Evolutionary conservation across 2,888 invertebrate genomes (phyloP), one percentile per base, ranked within the genome.

Genomic region (Polietes domitor): DNA sequence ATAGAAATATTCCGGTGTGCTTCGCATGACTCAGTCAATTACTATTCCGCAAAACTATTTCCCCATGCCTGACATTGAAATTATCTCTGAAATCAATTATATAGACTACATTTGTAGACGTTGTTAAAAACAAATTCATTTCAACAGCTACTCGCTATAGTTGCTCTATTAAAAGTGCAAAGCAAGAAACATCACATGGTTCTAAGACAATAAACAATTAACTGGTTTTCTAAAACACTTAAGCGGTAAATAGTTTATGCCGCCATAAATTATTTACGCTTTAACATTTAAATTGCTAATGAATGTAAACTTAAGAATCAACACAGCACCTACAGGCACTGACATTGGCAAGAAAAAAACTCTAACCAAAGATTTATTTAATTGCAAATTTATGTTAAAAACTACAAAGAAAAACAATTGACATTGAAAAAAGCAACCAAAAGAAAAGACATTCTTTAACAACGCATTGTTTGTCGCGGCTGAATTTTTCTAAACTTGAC

Each of bases 231-330:
- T n/a, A 47, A n/a, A 47, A 47, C 47, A 12, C 47, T 47, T 47
- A 47, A 47, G 15, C 12, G 4, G 2, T 12, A 47, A 7, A n/a
- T 12, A 47, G 12, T 47, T 47, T 47, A 47, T 47, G 15, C 47
- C 15, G 47, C 32, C 32, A 32, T 32, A n/a, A 50, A 50, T 26
- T 58, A 24, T 26, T 26, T 26, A 58, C 53, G 26, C 2, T 47
- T 47, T 15, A 58, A 26, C 15, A 58, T 58, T 26, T 58, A 26
- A 58, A 58, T 58, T 58, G 58, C 58, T 24, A 58, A 58, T 58
- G 24, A 58, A 24, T 47, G 58, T 24, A 24, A 24, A 24, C 24
- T 1, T 2, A 5, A 55, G 21, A 21, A 55, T 21, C 26, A 26
- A 26, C 1, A 26, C 12, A 26, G 10, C 58, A 19, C 58, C 47